Base-by-base conservation (phyloP, 1,140 invertebrate genomes). In the Bombyx mori region DNA sequence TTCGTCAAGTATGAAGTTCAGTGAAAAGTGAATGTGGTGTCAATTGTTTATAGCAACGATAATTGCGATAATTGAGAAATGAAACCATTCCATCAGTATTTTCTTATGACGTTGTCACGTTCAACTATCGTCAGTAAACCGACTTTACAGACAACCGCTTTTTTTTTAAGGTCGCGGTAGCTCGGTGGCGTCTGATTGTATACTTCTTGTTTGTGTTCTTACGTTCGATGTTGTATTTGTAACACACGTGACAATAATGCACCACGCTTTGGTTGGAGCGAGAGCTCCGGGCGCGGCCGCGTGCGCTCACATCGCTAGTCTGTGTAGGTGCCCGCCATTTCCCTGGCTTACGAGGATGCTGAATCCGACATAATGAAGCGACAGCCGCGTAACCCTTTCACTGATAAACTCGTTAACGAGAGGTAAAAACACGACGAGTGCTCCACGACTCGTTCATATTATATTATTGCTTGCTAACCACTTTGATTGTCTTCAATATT, bases 361-460 rank as follows among this genome's bases (percentile, higher is more conserved):
- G 98, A 99, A 91, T 97, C 95, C 89, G 98, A 99, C 93, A 99
- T 99, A 91, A 99, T 99, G 98, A 99, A 99, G 93, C 93, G 98
- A 89, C 94, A 94, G 89, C 98, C 98, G 89, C 93, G 98, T 94
- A 97, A 99, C 88, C 96, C 97, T 88, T 92, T 94, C 90, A 94
- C 92, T 88, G 97, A 99, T 92, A 98, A 98, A 91, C 93, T 99
- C 83, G 98, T 99, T 80, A 99, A 99, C 90, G 96, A 99, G 93
- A 98, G 97, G 95, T 97, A 95, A 93, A 35, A 88, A 81, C 69
- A 81, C 56, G 64, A 65, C 75, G 81, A 77, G 82, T 73, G 70
- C 54, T 7, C 62, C 62, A 45, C 61, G 66, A 70, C 79, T 80
- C 78, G 77, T 75, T 73, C 72, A 80, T 70, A 69, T 70, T 50